These are phyloP conservation scores for Euspilapteryx auroguttella DNA, from an alignment of 2,888 invertebrate genomes.

Conservation along the genomic window DNA sequence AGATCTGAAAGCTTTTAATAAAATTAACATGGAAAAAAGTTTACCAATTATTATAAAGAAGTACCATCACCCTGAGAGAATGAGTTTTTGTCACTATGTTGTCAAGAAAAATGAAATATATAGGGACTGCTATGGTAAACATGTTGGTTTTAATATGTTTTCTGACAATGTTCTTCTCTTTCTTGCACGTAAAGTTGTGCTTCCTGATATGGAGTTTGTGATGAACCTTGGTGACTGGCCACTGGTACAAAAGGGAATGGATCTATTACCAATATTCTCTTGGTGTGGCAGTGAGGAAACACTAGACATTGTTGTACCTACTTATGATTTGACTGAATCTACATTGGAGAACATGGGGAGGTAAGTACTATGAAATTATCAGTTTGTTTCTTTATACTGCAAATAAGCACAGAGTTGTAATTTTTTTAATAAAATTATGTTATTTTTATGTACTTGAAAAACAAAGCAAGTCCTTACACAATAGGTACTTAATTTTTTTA, in stretches of 20 bases:
- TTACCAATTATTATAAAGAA: constrained; percentile 66
- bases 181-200: constrained; percentile 72
- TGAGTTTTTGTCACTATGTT: constrained; percentile 89
- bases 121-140: constrained; percentile 89
- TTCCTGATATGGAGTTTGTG: constrained; percentile 90
- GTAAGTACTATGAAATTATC: no score
- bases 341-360: constrained; percentile 92
- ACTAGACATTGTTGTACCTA: constrained; percentile 90
- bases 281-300: constrained; percentile 93
- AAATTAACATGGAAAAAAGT: constrained; percentile 70
- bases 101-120: constrained; percentile 81
- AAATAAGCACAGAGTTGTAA: no score
- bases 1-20: constrained; percentile 70
- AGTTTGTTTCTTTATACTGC: no score
- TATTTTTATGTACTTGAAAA: no score
- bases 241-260: constrained; percentile 60
- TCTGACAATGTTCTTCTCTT: constrained; percentile 86
- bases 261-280: constrained; percentile 82
- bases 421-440: no score
- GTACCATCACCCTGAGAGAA: constrained; percentile 77
- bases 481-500: no score
- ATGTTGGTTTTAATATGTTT: constrained; percentile 96
- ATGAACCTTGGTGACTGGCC: constrained; percentile 98
- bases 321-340: constrained; percentile 93
- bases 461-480: no score